Evolutionary conservation across 1,140 invertebrate species (phyloP), one percentile per base, ranked within the genome.

Genomic region (Neodiprion pinetum): DNA sequence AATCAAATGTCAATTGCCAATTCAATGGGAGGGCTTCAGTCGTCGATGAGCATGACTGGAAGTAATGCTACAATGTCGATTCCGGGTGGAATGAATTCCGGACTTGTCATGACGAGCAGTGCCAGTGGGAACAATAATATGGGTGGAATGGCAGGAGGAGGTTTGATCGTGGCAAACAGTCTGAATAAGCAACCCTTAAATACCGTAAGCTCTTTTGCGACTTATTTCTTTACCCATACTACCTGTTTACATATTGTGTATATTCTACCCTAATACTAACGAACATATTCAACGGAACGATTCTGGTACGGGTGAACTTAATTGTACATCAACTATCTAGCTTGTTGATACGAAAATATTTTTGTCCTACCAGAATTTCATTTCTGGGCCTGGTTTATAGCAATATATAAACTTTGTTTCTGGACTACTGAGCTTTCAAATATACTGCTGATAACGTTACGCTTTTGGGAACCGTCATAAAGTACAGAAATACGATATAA

Each of bases 131-230:
- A 82, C 66, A 40, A 86, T 72, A 88, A 81, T 68, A 87, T 89
- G 86, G 84, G 88, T n/a, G 90, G 90, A 49, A 92, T 92, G 91
- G 90, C 90, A 49, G 91, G 91, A 40, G 91, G 91, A 53, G 90
- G 90, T 75, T 84, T 92, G 71, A 90, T 94, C 72, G 88, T 89
- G 48, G 87, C 90, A 75, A 94, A 93, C 82, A 93, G 91, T 83
- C 89, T 92, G 40, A 94, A 94, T 80, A 94, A 94, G 82, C 93
- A 93, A 83, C 90, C 92, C 69, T 85, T 91, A 53, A 87, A 88
- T 78, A 84, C 84, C 40, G 86, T 86, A 80, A 70, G 79, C 76
- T 72, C 28, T 40, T 48, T 28, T 47, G 2, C 67, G 9, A 68
- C 40, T 68, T 75, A 61, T 72, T 61, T 28, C 48, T 17, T 1